Conservation (phyloP, 1,140 invertebrate genomes). For the Protaetia brevitarsis region DNA sequence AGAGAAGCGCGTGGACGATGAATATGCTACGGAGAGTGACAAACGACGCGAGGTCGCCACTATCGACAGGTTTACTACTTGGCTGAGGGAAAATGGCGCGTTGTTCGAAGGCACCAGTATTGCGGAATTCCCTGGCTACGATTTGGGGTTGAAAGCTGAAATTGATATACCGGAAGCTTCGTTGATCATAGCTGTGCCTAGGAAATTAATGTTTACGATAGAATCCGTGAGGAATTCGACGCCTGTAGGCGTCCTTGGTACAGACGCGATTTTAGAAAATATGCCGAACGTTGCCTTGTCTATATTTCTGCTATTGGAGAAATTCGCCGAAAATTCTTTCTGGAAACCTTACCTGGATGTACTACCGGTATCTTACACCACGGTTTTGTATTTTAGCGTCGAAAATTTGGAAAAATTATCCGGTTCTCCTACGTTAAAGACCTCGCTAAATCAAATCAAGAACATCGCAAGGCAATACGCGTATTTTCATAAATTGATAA, state of each 20-base stretch:
- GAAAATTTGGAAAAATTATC: slow-evolving; percentile 77
- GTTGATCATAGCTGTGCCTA: slow-evolving; percentile 72
- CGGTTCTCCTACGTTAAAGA: slow-evolving; percentile 63
- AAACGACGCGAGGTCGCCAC: slow-evolving; percentile 51
- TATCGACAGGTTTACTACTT: slow-evolving; percentile 63
- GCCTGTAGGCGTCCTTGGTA: slow-evolving; percentile 56
- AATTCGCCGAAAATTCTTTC: slow-evolving; percentile 70
- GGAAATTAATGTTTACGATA: slow-evolving; percentile 76
- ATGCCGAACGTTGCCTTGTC: slow-evolving; percentile 89
- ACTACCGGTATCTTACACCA: slow-evolving; percentile 77
- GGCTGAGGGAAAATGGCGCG: slow-evolving; percentile 67
- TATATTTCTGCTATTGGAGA: slow-evolving; percentile 80
- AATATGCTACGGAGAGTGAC: slow-evolving; percentile 32
- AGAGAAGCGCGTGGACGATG: slow-evolving; percentile 25
- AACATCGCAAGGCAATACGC: slow-evolving; percentile 91
- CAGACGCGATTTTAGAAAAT: slow-evolving; percentile 75
- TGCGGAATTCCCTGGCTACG: slow-evolving; percentile 68
- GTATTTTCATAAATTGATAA: slow-evolving; percentile 83
- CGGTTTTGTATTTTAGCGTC: slow-evolving; percentile 80
- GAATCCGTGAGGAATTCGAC: slow-evolving; percentile 66
- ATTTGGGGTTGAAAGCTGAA: slow-evolving; percentile 74
- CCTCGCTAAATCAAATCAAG: slow-evolving; percentile 78
- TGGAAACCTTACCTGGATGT: slow-evolving; percentile 89
- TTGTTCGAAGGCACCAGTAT: slow-evolving; percentile 68
- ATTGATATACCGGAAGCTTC: slow-evolving; percentile 66